Percentiles rank a stretch among this genome's conserved stretches.
These are phyloP conservation scores for Polymixis flavicincta DNA, from an alignment of 2,888 invertebrate species.

Conservation along the genomic window DNA sequence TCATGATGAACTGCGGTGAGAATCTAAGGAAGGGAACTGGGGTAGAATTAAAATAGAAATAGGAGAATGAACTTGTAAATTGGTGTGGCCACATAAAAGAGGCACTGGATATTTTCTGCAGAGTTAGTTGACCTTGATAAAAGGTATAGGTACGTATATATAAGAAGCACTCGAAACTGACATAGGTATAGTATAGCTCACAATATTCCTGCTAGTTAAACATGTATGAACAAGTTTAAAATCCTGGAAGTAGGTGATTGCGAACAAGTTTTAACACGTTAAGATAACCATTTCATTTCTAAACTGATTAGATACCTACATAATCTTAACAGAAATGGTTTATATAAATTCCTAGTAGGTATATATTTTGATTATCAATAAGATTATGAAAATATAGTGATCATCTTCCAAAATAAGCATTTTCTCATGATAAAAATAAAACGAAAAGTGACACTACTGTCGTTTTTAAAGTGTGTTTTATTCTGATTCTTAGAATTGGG, in stretches of 20 bases:
- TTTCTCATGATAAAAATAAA: constrained; percentile 5
- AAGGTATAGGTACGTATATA: too few relatives aligned
- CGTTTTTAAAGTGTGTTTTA: constrained; percentile 25
- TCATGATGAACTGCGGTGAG: constrained; percentile 4
- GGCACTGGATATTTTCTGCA: too few relatives aligned
- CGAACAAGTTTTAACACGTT: neutral
- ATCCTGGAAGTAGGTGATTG: neutral
- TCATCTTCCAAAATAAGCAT: constrained; percentile 23
- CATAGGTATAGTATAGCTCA: too few relatives aligned
- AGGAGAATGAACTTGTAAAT: neutral
- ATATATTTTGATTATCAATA: neutral
- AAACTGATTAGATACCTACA: neutral
- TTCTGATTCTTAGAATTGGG: constrained; percentile 38
- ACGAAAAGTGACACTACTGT: neutral
- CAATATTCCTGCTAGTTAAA: too few relatives aligned
- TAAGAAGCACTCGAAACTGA: too few relatives aligned
- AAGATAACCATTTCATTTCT: neutral
- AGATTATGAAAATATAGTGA: neutral
- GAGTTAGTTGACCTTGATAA: too few relatives aligned
- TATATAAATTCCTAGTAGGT: neutral
- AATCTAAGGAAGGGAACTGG: neutral
- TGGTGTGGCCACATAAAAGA: neutral
- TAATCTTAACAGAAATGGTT: too few relatives aligned
- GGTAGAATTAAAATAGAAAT: neutral
- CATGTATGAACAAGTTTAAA: neutral